Evolutionary conservation across 2,888 invertebrate species (phyloP), one percentile per base, ranked within the genome.

Genomic region (Mythimna impura): DNA sequence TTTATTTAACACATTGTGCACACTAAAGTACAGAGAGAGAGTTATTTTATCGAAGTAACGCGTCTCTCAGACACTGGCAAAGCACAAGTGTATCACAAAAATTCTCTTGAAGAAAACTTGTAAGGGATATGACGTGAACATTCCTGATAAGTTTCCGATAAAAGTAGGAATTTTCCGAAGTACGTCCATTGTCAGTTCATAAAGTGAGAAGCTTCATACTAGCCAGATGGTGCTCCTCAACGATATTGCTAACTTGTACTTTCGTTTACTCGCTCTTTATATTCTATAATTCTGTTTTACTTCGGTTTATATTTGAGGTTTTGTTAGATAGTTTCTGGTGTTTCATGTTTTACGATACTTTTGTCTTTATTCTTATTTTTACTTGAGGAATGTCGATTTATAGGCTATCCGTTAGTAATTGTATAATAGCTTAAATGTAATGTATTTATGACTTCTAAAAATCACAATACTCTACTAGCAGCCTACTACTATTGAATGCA

Each of bases 221-320:
- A 30, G 12, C 62, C 84, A 84, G 86, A 84, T 86, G 86, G 75
- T 81, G 68, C 76, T 70, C 71, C 63, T 74, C 70, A 66, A 68
- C 70, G 58, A 78, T 84, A 84, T 84, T 78, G 74, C 78, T 74
- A 63, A 69, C 62, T 82, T 71, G 34, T 73, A 73, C 66, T 55
- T 69, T 71, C 30, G 0, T 55, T 71, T 61, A 12, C 50, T 43
- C 10, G 9, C 2, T 68, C 8, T 60, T 64, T 54, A 67, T 55
- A 36, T 67, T 66, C 54, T 34, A 60, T 66, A 71, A 65, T n/a
- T 67, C 55, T 34, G 34, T 65, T 69, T 76, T 76, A 83, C 74
- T 73, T 76, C 22, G 14, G 22, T 20, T 30, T 60, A 50, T 34
- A 20, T 63, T 55, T 61, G 20, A 47, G 47, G 20, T 60, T 34